Conservation (phyloP, 2,113 vertebrate species). For the Chauna torquata region DNA sequence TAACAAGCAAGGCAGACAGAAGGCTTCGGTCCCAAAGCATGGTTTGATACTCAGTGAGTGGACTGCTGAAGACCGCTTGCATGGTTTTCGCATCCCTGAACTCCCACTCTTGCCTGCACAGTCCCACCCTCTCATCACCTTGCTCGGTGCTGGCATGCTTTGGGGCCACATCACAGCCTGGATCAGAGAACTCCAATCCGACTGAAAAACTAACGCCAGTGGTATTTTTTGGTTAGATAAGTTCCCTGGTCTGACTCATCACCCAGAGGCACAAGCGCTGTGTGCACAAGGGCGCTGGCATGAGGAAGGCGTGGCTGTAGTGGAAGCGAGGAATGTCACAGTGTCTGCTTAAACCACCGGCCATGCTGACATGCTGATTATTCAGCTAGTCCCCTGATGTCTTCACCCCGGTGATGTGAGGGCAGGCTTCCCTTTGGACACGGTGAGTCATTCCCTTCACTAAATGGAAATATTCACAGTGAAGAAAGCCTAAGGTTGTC, state of each 20-base stretch:
- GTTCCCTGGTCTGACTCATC: not conserved
- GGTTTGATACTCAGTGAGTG: not conserved
- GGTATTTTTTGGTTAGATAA: not conserved
- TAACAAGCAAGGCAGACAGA: not conserved
- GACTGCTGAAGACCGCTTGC: not conserved
- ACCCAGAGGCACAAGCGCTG: not conserved
- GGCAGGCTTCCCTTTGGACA: not conserved
- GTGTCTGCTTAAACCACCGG: not conserved
- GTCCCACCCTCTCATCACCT: not conserved
- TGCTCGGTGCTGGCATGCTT: not conserved
- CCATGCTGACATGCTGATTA: not conserved
- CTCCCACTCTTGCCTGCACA: not conserved
- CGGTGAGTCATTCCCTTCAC: not conserved
- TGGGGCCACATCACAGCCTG: not conserved
- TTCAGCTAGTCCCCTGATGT: not conserved
- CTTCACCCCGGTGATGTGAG: not conserved
- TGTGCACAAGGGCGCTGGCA: not conserved
- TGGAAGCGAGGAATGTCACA: not conserved
- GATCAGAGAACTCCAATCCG: not conserved
- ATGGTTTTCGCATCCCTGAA: not conserved
- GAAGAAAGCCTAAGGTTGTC: not conserved
- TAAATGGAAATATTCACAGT: not conserved
- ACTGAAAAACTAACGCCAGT: not conserved
- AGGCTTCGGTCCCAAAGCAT: not conserved
- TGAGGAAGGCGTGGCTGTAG: not conserved